Evolutionary conservation across 2,797 vertebrate species (phyloP).

Genomic region (Meda fulgida): DNA sequence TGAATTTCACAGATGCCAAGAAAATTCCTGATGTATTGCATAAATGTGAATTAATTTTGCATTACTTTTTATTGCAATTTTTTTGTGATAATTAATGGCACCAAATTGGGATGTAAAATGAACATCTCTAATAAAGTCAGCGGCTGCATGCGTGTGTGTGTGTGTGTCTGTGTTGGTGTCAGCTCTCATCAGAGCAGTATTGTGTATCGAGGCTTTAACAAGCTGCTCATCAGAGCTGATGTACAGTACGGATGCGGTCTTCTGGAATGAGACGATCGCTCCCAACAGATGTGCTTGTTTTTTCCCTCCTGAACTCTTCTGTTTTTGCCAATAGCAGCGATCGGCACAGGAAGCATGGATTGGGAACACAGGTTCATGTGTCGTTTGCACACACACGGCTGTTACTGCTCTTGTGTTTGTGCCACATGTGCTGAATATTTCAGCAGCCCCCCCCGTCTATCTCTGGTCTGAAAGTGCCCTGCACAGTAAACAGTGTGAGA

Average conservation of each 20-base stretch:
- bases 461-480: slow-evolving; percentile 47
- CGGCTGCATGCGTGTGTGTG: not conserved
- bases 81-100: not conserved
- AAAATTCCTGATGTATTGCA: not conserved
- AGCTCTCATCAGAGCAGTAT: slow-evolving; percentile 40
- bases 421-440: slow-evolving; percentile 60
- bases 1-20: not conserved
- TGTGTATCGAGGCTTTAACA: slow-evolving; percentile 37
- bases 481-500: slow-evolving; percentile 62
- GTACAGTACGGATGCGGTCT: slow-evolving; percentile 21
- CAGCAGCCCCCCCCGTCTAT: slow-evolving; percentile 56
- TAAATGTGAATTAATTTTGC: not conserved
- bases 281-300: slow-evolving; percentile 24
- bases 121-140: not conserved
- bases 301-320: slow-evolving; percentile 1
- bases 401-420: slow-evolving; percentile 53
- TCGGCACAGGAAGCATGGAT: slow-evolving; percentile 16
- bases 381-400: slow-evolving; percentile 28
- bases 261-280: slow-evolving; percentile 22
- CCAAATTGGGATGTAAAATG: not conserved
- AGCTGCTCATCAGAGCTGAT: slow-evolving; percentile 36
- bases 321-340: slow-evolving; percentile 29
- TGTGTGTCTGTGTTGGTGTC: slow-evolving; percentile 3
- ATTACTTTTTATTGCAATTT: not conserved
- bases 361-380: slow-evolving; percentile 34